Conservation (phyloP, 2,113 vertebrate species). For the Aplodontia rufa region DNA sequence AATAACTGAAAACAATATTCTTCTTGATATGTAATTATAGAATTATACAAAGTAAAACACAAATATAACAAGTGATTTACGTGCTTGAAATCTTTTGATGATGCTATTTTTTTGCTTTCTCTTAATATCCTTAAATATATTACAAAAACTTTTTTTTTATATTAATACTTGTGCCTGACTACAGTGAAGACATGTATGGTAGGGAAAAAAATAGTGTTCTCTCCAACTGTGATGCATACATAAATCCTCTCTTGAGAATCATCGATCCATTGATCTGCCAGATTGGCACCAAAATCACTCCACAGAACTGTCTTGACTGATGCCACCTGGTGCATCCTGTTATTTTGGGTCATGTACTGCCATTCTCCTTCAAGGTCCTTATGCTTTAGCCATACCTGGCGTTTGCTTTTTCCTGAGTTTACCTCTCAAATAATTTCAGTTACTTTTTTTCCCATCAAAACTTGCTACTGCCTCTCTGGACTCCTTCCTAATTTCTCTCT, state of each 20-base stretch:
- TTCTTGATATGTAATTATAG: background rate
- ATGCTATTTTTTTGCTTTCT: background rate
- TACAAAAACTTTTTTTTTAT: background rate
- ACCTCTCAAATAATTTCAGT: background rate
- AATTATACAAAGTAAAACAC: background rate
- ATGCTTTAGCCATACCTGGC: background rate
- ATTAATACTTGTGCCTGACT: background rate
- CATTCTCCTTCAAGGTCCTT: background rate
- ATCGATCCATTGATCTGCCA: background rate
- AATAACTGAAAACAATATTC: background rate
- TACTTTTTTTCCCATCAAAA: background rate
- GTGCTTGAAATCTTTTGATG: background rate
- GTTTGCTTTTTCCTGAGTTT: background rate
- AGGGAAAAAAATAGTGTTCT: too few species aligned
- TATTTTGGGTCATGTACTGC: background rate
- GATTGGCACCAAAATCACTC: background rate
- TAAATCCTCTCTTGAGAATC: background rate
- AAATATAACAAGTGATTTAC: background rate
- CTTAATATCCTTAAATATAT: background rate
- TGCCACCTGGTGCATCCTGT: background rate
- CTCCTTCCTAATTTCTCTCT: background rate
- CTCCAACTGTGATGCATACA: accelerated
- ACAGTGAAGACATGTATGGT: accelerated
- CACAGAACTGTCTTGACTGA: background rate
- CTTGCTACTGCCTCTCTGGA: background rate